Evolutionary conservation across 1,140 invertebrate genomes (phyloP).

Genomic region (Helicoverpa zea): DNA sequence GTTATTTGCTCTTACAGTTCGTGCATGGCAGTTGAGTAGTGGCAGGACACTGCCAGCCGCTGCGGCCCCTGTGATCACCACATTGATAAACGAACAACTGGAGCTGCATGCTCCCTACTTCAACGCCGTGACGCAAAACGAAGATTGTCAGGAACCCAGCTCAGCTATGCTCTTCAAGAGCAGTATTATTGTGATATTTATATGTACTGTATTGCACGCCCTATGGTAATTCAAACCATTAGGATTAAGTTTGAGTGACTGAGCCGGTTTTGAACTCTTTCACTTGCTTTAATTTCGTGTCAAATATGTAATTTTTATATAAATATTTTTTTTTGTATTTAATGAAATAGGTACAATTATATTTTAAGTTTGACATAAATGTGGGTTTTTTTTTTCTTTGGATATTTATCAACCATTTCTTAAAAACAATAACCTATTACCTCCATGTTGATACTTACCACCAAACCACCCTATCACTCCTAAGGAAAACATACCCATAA

Average conservation of each 20-base stretch:
- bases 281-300: too few species aligned
- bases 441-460: too few species aligned
- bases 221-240: slow-evolving; percentile 35
- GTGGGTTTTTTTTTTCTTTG: too few species aligned
- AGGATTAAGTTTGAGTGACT: background rate
- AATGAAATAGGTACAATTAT: too few species aligned
- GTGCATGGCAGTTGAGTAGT: slow-evolving; percentile 22
- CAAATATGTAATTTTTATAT: too few species aligned
- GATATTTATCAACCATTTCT: too few species aligned
- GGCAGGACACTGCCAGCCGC: background rate
- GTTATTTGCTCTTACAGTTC: background rate
- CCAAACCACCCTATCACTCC: too few species aligned
- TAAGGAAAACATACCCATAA: too few species aligned
- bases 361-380: too few species aligned
- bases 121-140: background rate
- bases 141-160: slow-evolving; percentile 11
- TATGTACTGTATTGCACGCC: slow-evolving; percentile 47
- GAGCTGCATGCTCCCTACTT: slow-evolving; percentile 1
- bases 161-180: slow-evolving; percentile 24
- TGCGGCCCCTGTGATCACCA: background rate
- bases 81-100: background rate
- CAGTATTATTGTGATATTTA: slow-evolving; percentile 24
- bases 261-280: too few species aligned
- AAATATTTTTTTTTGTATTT: too few species aligned
- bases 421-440: too few species aligned